Base-by-base conservation (phyloP, 2,113 vertebrate species). In the Alligator mississippiensis region DNA sequence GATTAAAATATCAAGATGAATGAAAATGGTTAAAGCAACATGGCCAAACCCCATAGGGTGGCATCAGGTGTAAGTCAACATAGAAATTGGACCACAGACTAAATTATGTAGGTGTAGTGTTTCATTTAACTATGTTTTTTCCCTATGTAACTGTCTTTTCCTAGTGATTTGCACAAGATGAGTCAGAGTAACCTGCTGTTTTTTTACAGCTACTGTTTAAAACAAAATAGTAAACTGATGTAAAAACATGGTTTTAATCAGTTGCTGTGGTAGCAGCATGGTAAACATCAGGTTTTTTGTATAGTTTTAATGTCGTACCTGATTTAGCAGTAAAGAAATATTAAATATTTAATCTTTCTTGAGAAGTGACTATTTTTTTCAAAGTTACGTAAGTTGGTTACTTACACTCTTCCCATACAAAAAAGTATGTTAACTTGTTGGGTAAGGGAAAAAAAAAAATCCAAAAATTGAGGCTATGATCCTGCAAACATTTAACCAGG, bases 331-430 rank as follows among this genome's bases (percentile, higher is more conserved):
- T 75, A 55, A 80, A 81, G 47, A 54, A 34, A 79, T 54, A 94
- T 85, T 38, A 74, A 94, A 85, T 87, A 62, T 75, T 77, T 77
- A 77, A 16, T 92, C 87, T 87, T 92, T 80, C 91, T 83, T 70
- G 75, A 80, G 30, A 59, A 19, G 58, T 84, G 47, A 47, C 47
- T 47, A 47, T 47, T 47, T 85, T 38, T 30, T 74, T 81, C 64
- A 61, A 83, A 76, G 54, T n/a, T 63, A 22, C 28, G 66, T 25
- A 80, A 77, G 90, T 47, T 47, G 47, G 47, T 58, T 68, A 58
- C 17, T 66, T 58, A 9, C 15, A 30, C 10, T 11, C 28, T 7
- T 5, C 4, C 83, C 14, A 11, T 70, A 7, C 11, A 24, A 28
- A 7, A 78, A 4, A 30, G 74, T 30, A 75, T 1, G 11, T 82